phyloP scores from a whole-genome alignment of 1,140 invertebrate species.

The Hylaeus volcanicus region DNA sequence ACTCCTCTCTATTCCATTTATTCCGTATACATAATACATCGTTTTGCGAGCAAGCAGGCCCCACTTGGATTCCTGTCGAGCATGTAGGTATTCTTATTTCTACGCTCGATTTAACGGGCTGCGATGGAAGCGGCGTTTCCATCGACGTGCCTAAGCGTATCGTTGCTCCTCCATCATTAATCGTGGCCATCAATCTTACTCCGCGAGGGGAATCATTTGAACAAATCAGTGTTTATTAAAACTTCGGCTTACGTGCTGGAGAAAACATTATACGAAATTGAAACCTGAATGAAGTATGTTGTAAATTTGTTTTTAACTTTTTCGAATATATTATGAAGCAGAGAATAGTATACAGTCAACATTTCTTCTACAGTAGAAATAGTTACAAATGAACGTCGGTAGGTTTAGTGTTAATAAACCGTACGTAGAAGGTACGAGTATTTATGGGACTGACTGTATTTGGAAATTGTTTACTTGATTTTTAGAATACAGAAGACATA shows the following conservation, averaged over 20 bases:
- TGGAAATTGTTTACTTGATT: no score
- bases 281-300: no score
- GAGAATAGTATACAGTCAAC: no score
- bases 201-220: slow-evolving; percentile 30
- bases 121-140: slow-evolving; percentile 52
- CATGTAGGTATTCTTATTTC: slow-evolving; percentile 70
- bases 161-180: slow-evolving; percentile 34
- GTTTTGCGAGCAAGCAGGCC: slow-evolving; percentile 59
- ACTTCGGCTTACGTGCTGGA: not conserved
- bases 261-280: no score
- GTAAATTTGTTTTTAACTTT: no score
- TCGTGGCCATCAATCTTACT: slow-evolving; percentile 61
- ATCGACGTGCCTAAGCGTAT: slow-evolving; percentile 33
- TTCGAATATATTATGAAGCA: no score
- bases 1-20: slow-evolving; percentile 70
- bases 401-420: no score
- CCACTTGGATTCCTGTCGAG: slow-evolving; percentile 45
- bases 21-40: slow-evolving; percentile 75
- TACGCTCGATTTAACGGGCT: slow-evolving; percentile 70
- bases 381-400: no score
- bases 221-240: not conserved
- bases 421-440: no score
- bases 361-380: no score
- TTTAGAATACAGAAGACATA: no score
- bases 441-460: no score